A percentile compares a stretch with the other conserved stretches of the same genome.
Evolutionary conservation across 2,888 invertebrate species (phyloP).

Genomic region (Anoplius nigerrimus): DNA sequence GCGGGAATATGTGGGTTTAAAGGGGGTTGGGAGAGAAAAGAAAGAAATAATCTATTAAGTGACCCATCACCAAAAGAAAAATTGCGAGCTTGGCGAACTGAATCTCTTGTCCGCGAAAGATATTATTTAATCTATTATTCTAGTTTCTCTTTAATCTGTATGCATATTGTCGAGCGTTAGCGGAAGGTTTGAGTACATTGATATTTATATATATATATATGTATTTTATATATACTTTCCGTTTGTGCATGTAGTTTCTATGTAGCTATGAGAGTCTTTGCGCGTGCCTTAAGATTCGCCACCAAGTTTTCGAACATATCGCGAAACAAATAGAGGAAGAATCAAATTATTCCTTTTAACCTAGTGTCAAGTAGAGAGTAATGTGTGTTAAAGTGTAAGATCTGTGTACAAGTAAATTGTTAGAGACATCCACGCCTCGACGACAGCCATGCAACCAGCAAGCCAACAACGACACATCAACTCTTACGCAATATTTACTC

Average conservation of each 20-base stretch:
- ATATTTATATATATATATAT: no score
- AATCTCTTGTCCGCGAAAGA: no score
- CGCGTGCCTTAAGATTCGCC: constrained; percentile 37
- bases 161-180: no score
- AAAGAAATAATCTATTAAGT: constrained; percentile 63
- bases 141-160: no score
- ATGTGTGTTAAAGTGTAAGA: constrained; percentile 30
- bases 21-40: constrained; percentile 49
- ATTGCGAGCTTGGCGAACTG: no score
- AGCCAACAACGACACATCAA: constrained; percentile 44
- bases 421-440: constrained; percentile 35
- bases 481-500: constrained; percentile 15
- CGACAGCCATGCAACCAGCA: constrained; percentile 58
- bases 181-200: no score
- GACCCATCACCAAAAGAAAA: constrained; percentile 57
- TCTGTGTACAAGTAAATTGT: constrained; percentile 27
- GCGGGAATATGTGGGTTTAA: constrained; percentile 36
- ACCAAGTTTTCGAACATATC: constrained; percentile 20
- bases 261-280: background rate
- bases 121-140: no score
- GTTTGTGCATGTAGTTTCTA: background rate
- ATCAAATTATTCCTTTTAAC: constrained; percentile 26
- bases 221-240: no score
- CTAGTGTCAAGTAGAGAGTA: constrained; percentile 17
- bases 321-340: constrained; percentile 36